Evolutionary conservation across 1,140 invertebrate species (phyloP).

Genomic region (Liolophura sinensis): DNA sequence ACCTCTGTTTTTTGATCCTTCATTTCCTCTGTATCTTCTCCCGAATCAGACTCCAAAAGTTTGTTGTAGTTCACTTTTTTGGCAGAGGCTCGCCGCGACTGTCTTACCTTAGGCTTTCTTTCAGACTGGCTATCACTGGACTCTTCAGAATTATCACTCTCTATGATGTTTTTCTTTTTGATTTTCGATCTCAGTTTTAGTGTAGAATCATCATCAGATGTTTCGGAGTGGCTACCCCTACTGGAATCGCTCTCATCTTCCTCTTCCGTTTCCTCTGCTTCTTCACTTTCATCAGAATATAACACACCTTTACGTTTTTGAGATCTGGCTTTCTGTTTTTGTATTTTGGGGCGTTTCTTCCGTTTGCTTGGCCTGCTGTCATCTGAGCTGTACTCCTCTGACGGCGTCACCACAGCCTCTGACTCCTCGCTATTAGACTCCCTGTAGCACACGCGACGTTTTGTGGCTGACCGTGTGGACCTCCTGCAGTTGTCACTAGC

Average conservation of each 20-base stretch:
- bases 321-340: conserved; percentile 15
- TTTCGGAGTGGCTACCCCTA: too few relatives aligned
- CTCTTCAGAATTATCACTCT: too few relatives aligned
- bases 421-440: conserved; percentile 34
- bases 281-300: conserved; percentile 22
- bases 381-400: conserved; percentile 15
- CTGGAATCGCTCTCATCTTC: background rate
- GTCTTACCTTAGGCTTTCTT: too few relatives aligned
- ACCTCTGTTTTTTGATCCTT: too few relatives aligned
- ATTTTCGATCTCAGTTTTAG: too few relatives aligned
- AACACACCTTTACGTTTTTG: conserved; percentile 1
- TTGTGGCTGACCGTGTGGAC: conserved; percentile 24
- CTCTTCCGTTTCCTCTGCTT: conserved; percentile 21
- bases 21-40: conserved; percentile 1
- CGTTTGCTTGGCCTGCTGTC: conserved; percentile 18
- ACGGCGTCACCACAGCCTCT: conserved; percentile 16
- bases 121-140: too few relatives aligned
- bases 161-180: too few relatives aligned
- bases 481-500: conserved; percentile 19
- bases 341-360: conserved; percentile 20
- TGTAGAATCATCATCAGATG: too few relatives aligned
- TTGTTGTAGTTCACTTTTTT: conserved; percentile 19
- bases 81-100: background rate
- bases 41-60: conserved; percentile 15
- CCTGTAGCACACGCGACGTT: conserved; percentile 30